phyloP scores from a whole-genome alignment of 2,797 vertebrate genomes.

The Sciaenops ocellatus region DNA sequence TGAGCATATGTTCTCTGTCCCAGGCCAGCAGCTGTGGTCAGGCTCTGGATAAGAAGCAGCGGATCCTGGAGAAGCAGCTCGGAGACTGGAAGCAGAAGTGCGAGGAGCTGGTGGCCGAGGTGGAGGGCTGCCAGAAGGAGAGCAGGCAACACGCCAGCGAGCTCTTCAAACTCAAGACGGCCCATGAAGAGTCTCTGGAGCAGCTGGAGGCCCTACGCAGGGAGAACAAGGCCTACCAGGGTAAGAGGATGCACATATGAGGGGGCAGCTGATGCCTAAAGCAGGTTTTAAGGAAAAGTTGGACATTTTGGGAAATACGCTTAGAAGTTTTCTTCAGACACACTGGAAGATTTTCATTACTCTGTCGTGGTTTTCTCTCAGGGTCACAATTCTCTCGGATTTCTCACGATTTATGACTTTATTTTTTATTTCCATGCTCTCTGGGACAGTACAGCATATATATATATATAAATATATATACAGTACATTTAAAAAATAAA shows the following conservation, averaged over 20 bases:
- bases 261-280: background rate
- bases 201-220: slow-evolving; percentile 83
- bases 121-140: slow-evolving; percentile 89
- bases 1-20: background rate
- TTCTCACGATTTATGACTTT: too few species aligned
- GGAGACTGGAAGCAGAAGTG: slow-evolving; percentile 88
- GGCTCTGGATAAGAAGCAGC: slow-evolving; percentile 88
- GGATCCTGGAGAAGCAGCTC: slow-evolving; percentile 87
- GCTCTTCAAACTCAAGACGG: slow-evolving; percentile 88
- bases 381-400: too few species aligned
- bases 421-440: too few species aligned
- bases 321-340: too few species aligned
- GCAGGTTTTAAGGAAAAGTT: background rate
- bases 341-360: too few species aligned
- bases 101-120: slow-evolving; percentile 86
- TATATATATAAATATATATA: too few species aligned
- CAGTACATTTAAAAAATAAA: too few species aligned
- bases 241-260: slow-evolving; percentile 52
- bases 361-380: too few species aligned
- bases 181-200: slow-evolving; percentile 86
- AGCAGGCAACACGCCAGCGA: slow-evolving; percentile 83
- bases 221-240: slow-evolving; percentile 88
- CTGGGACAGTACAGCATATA: too few species aligned
- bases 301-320: background rate
- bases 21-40: slow-evolving; percentile 83